A percentile compares a stretch with the other conserved stretches of the same genome.
Conservation (phyloP, 1,140 invertebrate species). For the Brachionus calyciflorus region DNA sequence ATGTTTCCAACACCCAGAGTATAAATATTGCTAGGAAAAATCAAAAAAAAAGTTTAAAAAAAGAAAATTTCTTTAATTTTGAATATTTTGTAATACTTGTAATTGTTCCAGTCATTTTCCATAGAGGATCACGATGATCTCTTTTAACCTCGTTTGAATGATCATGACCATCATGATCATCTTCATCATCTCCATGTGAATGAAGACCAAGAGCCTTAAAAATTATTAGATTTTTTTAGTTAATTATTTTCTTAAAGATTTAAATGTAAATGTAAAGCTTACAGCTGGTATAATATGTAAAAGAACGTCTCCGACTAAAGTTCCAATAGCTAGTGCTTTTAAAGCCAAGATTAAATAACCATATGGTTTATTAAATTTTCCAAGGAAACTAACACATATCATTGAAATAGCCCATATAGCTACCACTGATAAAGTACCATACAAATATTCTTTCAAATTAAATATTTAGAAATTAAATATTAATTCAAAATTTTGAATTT, state of each 20-base stretch:
- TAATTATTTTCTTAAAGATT: neutral
- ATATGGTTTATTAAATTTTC: neutral
- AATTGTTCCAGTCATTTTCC: constrained; percentile 38
- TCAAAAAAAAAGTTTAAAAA: neutral
- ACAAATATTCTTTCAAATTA: constrained; percentile 13
- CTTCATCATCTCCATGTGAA: neutral
- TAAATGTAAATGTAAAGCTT: neutral
- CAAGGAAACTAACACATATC: constrained; percentile 19
- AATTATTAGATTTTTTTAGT: neutral
- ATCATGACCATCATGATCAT: neutral
- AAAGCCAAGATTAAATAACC: constrained; percentile 16
- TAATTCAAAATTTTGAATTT: neutral
- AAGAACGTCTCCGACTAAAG: neutral
- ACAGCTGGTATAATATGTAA: constrained; percentile 41
- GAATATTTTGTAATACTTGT: neutral
- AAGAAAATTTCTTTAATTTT: too few relatives aligned
- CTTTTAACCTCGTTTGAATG: neutral
- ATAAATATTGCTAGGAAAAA: constrained; percentile 14
- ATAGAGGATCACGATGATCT: neutral
- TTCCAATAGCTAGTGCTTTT: constrained; percentile 33
- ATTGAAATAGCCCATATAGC: constrained; percentile 35
- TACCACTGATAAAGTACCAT: constrained; percentile 13
- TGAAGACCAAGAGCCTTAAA: constrained; percentile 18
- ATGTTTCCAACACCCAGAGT: constrained; percentile 16
- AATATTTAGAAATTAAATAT: neutral